Percentiles rank a stretch among this genome's conserved stretches.
Evolutionary conservation across 2,113 vertebrate genomes (phyloP).

Genomic region (Ceyx melanurus): DNA sequence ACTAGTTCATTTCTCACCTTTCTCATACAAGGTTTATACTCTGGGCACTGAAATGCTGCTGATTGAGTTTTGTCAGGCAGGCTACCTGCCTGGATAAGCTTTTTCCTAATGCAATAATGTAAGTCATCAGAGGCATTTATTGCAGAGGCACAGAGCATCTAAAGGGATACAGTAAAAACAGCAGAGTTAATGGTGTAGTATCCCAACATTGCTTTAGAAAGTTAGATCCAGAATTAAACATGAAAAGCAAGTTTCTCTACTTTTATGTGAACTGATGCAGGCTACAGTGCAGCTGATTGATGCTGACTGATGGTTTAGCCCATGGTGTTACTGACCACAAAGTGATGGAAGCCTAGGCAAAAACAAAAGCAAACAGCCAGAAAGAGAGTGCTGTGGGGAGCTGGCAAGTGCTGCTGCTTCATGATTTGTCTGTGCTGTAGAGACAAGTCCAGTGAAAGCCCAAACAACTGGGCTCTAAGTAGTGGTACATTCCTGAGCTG

Average conservation of each 20-base stretch:
- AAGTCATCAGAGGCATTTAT: neutral
- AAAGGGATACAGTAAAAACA: neutral
- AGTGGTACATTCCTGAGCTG: neutral
- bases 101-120: neutral
- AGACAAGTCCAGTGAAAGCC: neutral
- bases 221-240: neutral
- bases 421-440: neutral
- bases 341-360: neutral
- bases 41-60: neutral
- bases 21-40: neutral
- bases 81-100: neutral
- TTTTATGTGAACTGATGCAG: neutral
- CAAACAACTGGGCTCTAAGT: neutral
- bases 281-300: neutral
- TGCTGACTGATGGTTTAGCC: neutral
- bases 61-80: neutral
- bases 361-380: neutral
- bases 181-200: neutral
- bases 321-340: neutral
- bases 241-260: neutral
- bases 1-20: neutral
- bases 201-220: neutral
- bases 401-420: neutral
- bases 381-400: neutral
- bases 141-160: neutral